These are phyloP conservation scores for Laodelphax striatellus DNA, from an alignment of 1,140 invertebrate genomes.

Conservation along the genomic window DNA sequence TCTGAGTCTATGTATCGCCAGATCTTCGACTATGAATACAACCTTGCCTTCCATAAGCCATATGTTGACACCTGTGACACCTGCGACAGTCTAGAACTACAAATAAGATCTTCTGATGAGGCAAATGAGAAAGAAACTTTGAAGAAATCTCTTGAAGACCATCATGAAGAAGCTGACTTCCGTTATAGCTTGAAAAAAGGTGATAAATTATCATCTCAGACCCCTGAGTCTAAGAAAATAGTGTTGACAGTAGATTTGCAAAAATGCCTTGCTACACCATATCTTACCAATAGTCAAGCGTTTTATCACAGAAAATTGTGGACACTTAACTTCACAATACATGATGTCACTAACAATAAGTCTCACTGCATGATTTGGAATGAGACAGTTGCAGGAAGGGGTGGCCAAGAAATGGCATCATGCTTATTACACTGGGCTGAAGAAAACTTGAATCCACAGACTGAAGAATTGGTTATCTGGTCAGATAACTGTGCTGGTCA, in stretches of 20 bases:
- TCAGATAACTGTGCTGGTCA: not conserved
- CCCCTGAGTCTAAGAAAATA: not conserved
- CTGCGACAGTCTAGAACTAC: not conserved
- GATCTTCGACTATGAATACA: slow-evolving; percentile 9
- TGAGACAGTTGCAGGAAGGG: not conserved
- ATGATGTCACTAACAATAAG: not conserved
- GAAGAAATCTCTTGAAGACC: not conserved
- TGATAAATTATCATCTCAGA: not conserved
- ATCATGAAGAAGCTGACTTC: not conserved
- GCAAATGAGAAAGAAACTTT: not conserved
- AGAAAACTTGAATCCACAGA: not conserved
- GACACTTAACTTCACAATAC: not conserved
- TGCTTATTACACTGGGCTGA: not conserved
- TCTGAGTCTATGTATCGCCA: not conserved
- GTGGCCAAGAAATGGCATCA: not conserved
- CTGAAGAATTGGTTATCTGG: not conserved
- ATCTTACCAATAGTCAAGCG: not conserved
- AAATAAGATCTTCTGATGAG: not conserved
- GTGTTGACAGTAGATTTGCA: not conserved
- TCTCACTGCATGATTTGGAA: not conserved
- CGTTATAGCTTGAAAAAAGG: not conserved
- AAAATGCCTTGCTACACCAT: not conserved
- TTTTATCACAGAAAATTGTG: not conserved
- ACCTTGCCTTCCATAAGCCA: slow-evolving; percentile 8
- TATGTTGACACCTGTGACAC: slow-evolving; percentile 3